Evolutionary conservation across 2,113 vertebrate species (phyloP), one percentile per base, ranked within the genome.

Genomic region (Pluvianellus socialis): DNA sequence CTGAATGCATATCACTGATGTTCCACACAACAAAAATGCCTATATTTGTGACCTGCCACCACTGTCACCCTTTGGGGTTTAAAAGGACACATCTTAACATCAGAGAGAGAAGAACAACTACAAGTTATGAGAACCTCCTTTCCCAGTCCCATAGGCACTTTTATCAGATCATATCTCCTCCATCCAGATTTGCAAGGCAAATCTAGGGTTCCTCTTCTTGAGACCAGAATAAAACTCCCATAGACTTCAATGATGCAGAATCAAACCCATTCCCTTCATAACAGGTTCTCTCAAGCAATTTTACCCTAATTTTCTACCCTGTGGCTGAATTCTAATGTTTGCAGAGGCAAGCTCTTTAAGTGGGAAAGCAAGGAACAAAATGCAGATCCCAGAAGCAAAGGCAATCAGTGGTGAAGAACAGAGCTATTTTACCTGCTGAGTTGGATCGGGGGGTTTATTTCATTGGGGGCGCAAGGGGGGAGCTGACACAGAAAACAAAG

Each of bases 221-320:
- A 96, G 84, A 95, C 79, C 62, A 91, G 86, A 85, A 49, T 63
- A 89, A 94, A 95, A 92, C 86, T 94, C 96, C 86, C 91, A 91
- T 87, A 95, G 91, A 96, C 53, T 95, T 94, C 70, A 95, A 8
- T 82, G 53, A 82, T 70, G 70, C 80, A 95, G 81, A 89, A 97
- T 85, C 70, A 95, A 96, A 75, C 80, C 84, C 49, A 92, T 70
- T 76, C 84, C 77, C 70, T 92, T 82, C 47, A 5, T 11, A 94
- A 97, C 95, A 94, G 76, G 91, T 95, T 95, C 94, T 94, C 79
- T 95, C 96, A 97, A 96, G 94, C 89, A 96, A 75, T 90, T 95
- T 96, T 82, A 94, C 33, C 76, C 91, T 94, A 85, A 82, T 95
- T 96, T 95, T 96, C 84, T 92, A 47, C 93, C 93, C 94, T 77